Base-by-base conservation (phyloP, 2,113 vertebrate species). In the Melierax canorus region DNA sequence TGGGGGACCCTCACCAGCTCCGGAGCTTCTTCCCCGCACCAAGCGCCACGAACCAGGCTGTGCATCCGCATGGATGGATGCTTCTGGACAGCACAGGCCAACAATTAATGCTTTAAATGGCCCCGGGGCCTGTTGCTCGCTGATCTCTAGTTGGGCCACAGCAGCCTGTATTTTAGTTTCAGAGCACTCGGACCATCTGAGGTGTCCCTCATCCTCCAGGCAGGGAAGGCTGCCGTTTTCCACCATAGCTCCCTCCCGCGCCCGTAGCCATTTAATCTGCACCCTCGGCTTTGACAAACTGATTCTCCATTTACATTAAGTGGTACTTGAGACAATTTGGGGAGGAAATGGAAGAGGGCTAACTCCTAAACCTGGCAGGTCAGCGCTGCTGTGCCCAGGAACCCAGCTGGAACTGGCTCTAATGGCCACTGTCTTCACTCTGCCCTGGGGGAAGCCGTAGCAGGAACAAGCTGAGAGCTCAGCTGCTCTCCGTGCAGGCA, bases 41-140 rank as follows among this genome's bases (percentile, higher is more conserved):
- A 7, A 10, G 21, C 3, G 1, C 64, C 45, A 21, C 0, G 4
- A 53, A 14, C n/a, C 64, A 72, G 58, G 64, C 59, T 56, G n/a
- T 23, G 51, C 14, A 14, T 29, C 83, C 0, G 0, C 36, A 36
- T 2, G 1, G 72, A 21, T 6, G 20, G 60, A n/a, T 15, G 29
- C 73, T 46, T 29, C 46, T 6, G 17, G 51, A 22, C 9, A 43
- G 53, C 34, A 39, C 41, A 32, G 30, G n/a, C 48, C 60, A 36
- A 20, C 11, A 23, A 19, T 48, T 46, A 58, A 29, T 22, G 45
- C 79, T 92, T 80, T 48, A 64, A 51, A 34, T 12, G 29, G 8
- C 63, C 29, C 43, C 3, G 17, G 36, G 67, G 38, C 19, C 36
- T 4, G 10, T 22, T 51, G 50, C 69, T 81, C 4, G 0, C 68